Base-by-base conservation (phyloP, 2,888 invertebrate species). In the Aporophyla nigra region DNA sequence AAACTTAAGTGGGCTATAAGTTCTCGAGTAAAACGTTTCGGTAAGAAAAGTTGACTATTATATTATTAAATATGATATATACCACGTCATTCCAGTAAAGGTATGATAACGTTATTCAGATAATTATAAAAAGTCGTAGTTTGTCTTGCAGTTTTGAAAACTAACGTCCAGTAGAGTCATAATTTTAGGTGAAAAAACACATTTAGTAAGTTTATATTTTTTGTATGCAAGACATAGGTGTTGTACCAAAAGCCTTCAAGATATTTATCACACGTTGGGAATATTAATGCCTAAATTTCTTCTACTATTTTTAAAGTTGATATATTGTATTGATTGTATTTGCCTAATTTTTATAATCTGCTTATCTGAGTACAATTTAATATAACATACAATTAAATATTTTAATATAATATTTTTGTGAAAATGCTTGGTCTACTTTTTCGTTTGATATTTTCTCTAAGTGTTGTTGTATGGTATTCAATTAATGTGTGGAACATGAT, bases 401-500 rank as follows among this genome's bases (percentile, higher is more conserved):
- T 2, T 27, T 19, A 19, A 27, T 43, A 4, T 19, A 40, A 21
- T 16, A 51, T 62, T 53, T 51, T 68, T 61, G 56, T 71, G 33
- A 93, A 78, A 88, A 98, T 98, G 98, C 93, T 98, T 84, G 97
- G 97, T 0, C 90, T 97, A 58, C 90, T 97, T 59, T 96, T 98
- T 86, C 97, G 98, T 83, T 97, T 98, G 21, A 91, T 98, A 77
- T 96, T 98, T 86, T 97, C 98, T 2, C 85, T 98, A 9, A 96
- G 97, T 56, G 95, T 98, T n/a, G 96, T 98, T 86, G 94, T 97
- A 74, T 98, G 98, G 97, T 98, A 98, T 93, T 97, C 97, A 71
- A 90, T 97, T 51, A 97, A 97, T 84, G 97, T 98, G 72, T 98
- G 98, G 97, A 97, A 97, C 86, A 96, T 98, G 95, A 98, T 98